phyloP scores from a whole-genome alignment of 2,113 vertebrate genomes.

The Numenius arquata region DNA sequence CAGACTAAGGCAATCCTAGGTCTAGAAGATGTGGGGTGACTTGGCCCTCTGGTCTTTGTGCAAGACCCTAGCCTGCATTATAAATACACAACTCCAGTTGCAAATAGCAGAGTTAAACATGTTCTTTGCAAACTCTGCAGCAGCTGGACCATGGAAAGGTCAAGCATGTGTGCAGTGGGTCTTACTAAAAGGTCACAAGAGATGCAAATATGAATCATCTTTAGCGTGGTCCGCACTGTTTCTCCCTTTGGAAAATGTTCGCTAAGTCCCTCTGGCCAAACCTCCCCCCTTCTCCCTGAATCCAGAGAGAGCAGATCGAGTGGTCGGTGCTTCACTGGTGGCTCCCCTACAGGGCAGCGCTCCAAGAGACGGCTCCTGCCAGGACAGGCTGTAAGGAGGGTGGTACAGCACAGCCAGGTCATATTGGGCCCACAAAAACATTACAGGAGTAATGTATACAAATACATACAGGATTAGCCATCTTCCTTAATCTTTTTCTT shows the following conservation, averaged over 20 bases:
- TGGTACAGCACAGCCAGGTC: not conserved
- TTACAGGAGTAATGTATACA: not conserved
- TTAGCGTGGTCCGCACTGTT: fast-evolving
- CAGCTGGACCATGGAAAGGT: slow-evolving; percentile 41
- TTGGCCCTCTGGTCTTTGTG: not conserved
- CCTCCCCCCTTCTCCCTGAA: not conserved
- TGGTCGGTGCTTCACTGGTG: not conserved
- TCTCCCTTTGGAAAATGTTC: not conserved
- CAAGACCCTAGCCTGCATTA: not conserved
- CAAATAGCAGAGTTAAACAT: slow-evolving; percentile 4
- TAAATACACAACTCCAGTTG: not conserved
- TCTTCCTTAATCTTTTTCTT: not conserved
- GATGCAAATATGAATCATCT: slow-evolving; percentile 17
- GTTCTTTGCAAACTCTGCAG: not conserved
- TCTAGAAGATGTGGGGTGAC: not conserved
- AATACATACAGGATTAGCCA: not conserved
- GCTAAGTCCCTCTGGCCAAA: not conserved
- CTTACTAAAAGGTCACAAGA: slow-evolving; percentile 41
- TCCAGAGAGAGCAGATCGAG: not conserved
- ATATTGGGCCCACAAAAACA: not conserved
- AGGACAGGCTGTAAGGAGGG: not conserved
- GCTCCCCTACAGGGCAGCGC: fast-evolving
- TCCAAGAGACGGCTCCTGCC: not conserved
- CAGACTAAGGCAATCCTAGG: not conserved
- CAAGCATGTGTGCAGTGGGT: slow-evolving; percentile 1